A percentile compares a stretch with the other conserved stretches of the same genome.
Conservation (phyloP, 2,797 vertebrate species). For the Telmatherina bonti region DNA sequence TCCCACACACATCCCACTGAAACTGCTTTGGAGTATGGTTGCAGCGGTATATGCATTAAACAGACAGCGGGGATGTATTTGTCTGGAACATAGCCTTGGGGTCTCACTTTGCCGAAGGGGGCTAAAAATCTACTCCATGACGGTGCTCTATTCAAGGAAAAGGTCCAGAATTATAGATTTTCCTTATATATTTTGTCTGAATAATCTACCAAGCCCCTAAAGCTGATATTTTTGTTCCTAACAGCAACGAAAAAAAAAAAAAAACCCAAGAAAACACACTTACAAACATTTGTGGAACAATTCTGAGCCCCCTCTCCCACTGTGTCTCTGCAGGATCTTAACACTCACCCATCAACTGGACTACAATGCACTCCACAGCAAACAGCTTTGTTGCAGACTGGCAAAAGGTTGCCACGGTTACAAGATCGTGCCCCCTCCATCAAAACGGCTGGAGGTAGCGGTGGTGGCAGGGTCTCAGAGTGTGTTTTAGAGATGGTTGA, state of each 20-base stretch:
- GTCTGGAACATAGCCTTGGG: conserved; percentile 58
- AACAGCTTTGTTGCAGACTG: conserved; percentile 39
- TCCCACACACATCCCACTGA: background rate
- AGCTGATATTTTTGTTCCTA: background rate
- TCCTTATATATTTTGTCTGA: background rate
- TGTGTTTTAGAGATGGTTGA: conserved; percentile 26
- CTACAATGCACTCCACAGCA: conserved; percentile 48
- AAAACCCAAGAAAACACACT: background rate
- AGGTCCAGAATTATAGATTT: background rate
- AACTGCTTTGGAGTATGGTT: conserved; percentile 13
- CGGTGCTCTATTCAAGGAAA: conserved; percentile 27
- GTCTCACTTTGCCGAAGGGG: conserved; percentile 38
- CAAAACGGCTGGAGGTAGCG: conserved; percentile 41
- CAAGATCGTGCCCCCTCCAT: conserved; percentile 56
- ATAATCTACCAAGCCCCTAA: conserved; percentile 5
- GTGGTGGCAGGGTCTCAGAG: conserved; percentile 5
- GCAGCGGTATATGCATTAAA: conserved; percentile 21
- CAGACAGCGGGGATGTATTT: conserved; percentile 38
- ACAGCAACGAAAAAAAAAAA: background rate
- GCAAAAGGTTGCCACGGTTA: conserved; percentile 68
- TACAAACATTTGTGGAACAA: conserved; percentile 3
- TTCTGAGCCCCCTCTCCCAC: conserved; percentile 12
- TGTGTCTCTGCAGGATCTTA: conserved; percentile 43
- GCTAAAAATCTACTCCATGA: conserved; percentile 17
- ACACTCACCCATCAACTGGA: conserved; percentile 58